phyloP scores from a whole-genome alignment of 2,797 vertebrate genomes.

The Percopsis omiscomaycus region DNA sequence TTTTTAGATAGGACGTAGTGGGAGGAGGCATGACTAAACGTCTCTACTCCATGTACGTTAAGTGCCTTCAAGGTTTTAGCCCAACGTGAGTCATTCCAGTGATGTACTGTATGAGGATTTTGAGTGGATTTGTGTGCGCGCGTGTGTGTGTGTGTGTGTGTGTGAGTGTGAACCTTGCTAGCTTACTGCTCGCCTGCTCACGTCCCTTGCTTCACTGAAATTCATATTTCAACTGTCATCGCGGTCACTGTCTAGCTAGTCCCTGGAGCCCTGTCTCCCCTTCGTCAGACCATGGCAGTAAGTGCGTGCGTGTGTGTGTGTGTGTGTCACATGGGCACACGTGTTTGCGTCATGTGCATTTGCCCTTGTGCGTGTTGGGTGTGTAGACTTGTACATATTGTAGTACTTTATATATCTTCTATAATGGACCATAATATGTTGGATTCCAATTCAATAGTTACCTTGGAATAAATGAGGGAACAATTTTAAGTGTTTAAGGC shows the following conservation, averaged over 20 bases:
- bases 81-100: neutral
- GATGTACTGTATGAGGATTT: constrained; percentile 8
- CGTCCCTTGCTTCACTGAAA: constrained; percentile 41
- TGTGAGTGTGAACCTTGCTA: constrained; percentile 12
- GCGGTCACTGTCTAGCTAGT: constrained; percentile 31
- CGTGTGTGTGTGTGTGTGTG: constrained; percentile 14
- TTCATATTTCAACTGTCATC: constrained; percentile 61
- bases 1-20: neutral
- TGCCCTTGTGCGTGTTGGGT: constrained; percentile 2
- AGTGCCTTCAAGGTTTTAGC: neutral
- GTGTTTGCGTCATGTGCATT: constrained; percentile 10
- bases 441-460: too few relatives aligned
- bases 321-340: constrained; percentile 6
- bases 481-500: neutral
- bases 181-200: constrained; percentile 12
- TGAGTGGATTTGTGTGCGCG: constrained; percentile 8
- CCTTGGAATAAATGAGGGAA: too few relatives aligned
- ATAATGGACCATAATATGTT: too few relatives aligned
- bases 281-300: constrained; percentile 1
- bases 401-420: neutral
- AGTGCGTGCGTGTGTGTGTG: neutral
- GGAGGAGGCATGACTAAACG: constrained; percentile 14
- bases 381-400: neutral
- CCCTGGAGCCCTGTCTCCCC: constrained; percentile 13
- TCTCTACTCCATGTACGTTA: neutral